phyloP scores from a whole-genome alignment of 2,888 invertebrate genomes.

The Cephus pygmeus region DNA sequence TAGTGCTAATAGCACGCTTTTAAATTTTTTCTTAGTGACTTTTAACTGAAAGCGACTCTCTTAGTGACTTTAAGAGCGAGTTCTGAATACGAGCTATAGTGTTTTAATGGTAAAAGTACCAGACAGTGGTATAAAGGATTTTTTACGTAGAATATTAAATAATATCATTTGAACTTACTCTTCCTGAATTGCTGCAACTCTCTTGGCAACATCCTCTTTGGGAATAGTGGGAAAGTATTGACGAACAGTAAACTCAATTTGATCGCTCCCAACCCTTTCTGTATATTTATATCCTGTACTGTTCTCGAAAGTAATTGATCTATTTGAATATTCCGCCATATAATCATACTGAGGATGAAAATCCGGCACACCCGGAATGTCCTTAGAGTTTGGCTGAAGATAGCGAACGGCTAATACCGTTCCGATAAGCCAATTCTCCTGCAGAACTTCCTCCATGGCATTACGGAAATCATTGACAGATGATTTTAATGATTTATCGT shows the following conservation, averaged over 20 bases:
- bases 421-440: constrained; percentile 17
- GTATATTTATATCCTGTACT: constrained; percentile 11
- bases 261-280: neutral
- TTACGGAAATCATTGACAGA: constrained; percentile 6
- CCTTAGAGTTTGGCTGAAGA: constrained; percentile 12
- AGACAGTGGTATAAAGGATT: neutral
- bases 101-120: too few relatives aligned
- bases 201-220: constrained; percentile 2
- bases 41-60: too few relatives aligned
- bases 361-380: constrained; percentile 18
- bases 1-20: too few relatives aligned
- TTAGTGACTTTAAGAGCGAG: too few relatives aligned
- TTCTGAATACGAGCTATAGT: too few relatives aligned
- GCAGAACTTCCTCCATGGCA: constrained; percentile 5
- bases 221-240: constrained; percentile 19
- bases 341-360: constrained; percentile 14
- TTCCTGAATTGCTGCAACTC: neutral
- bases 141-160: neutral
- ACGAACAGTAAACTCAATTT: neutral
- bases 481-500: constrained; percentile 4
- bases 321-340: neutral
- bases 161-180: neutral
- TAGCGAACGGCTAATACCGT: constrained; percentile 12
- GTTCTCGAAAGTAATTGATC: constrained; percentile 8
- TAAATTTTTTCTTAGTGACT: too few relatives aligned